A percentile compares a stretch with the other conserved stretches of the same genome.
Conservation (phyloP, 2,113 vertebrate species). For the Turdus rufiventris region DNA sequence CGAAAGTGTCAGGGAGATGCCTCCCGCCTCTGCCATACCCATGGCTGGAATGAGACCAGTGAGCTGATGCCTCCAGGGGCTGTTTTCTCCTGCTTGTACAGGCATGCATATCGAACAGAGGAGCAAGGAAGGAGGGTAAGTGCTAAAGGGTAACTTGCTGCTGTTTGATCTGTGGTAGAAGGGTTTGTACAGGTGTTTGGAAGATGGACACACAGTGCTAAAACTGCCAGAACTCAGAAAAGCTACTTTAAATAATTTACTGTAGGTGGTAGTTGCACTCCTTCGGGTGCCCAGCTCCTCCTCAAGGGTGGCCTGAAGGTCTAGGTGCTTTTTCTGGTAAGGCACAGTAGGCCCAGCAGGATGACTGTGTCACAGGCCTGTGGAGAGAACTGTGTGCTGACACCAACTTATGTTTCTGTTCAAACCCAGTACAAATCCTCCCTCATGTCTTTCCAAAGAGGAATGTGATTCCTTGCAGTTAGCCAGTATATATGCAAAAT, state of each 20-base stretch:
- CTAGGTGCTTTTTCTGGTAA: background rate
- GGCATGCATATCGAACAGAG: slow-evolving; percentile 93
- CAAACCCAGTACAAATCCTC: background rate
- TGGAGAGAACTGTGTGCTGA: background rate
- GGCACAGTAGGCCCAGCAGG: background rate
- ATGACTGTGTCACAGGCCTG: accelerated
- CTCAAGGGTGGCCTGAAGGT: background rate
- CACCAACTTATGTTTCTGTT: accelerated
- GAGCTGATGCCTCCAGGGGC: slow-evolving; percentile 92
- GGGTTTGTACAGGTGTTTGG: accelerated
- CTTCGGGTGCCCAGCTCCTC: background rate
- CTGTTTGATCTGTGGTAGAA: background rate
- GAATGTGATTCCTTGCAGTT: background rate
- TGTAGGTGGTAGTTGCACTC: background rate
- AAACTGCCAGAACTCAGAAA: background rate
- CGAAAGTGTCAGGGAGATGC: slow-evolving; percentile 96
- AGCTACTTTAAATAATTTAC: background rate
- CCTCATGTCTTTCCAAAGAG: background rate
- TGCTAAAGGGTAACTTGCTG: background rate
- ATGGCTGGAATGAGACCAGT: slow-evolving; percentile 93
- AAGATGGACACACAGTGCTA: background rate
- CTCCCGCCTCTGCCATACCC: slow-evolving; percentile 90
- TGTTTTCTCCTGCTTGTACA: slow-evolving; percentile 93
- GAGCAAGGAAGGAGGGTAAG: slow-evolving; percentile 90
- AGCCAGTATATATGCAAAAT: background rate